Evolutionary conservation across 2,113 vertebrate species (phyloP), one percentile per base, ranked within the genome.

Genomic region (Rutilus rutilus): DNA sequence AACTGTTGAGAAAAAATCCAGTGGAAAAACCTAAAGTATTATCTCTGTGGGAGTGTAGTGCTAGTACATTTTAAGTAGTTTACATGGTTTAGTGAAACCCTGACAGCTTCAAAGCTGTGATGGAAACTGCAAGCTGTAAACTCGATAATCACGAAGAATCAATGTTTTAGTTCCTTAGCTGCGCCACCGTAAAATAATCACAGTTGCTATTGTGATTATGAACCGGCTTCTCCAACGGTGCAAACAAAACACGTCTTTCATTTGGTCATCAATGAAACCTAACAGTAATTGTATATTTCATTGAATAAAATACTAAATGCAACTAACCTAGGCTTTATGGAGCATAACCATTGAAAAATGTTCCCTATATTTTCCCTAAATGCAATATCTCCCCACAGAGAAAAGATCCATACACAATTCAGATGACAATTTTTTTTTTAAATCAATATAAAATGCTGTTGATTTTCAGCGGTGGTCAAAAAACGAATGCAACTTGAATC

Each of bases 401-500:
- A 69, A 21, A 82, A 52, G 11, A 67, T 69, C 79, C 25, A 47
- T 82, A 50, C 45, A 50, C 33, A 50, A 62, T 62, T 62, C 7
- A 79, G 6, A 64, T 27, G 25, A 27, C 47, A 5, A 4, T 27
- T 52, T 27, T 76, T 47, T 73, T 47, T 36, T 30, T 30, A 4
- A 2, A 60, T 81, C 14, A 65, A 47, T 19, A 30, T 64, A 65
- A 42, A 65, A 65, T 65, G 54, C 57, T 45, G 39, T 47, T 65
- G 14, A 60, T 75, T 65, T 81, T 47, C 36, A 19, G 42, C 6
- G 6, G 45, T 82, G 62, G 45, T 9, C 42, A 15, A 82, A 82
- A 82, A 88, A 88, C 78, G 23, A 0, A 3, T 64, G 64, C 60
- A 89, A 36, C 86, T 87, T 21, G 45, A 82, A 82, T 69, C 62